Evolutionary conservation across 2,888 invertebrate species (phyloP), one percentile per base, ranked within the genome.

Genomic region (Hedya salicella): DNA sequence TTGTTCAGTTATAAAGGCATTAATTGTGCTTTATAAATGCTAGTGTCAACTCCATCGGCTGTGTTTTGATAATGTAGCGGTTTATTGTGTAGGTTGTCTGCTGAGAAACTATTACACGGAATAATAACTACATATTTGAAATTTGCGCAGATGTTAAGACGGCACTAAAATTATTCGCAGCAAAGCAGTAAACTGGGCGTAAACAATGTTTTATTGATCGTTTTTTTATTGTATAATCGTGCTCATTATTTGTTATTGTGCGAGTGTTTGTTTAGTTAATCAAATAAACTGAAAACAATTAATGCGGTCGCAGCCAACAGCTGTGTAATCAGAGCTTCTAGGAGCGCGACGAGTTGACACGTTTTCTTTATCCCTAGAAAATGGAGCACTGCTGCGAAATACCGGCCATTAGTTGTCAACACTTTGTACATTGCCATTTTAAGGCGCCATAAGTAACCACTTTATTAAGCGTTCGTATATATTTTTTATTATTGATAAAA

Each of bases 381-480:
- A 50, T 39, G 39, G 39, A 14, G 17, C 21, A 39, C 19, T 30
- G 32, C 16, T 13, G 17, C 19, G 9, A 25, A 42, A 5, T 13
- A 39, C 16, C 32, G 16, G 19, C 21, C 32, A 42, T 19, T 30
- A 13, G 25, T 8, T 36, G 46, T n/a, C 46, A 62, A 16, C 53
- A 40, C 54, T 40, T n/a, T 49, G 48, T 30, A 40, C 16, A 62
- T 56, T 56, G 19, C 14, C 48, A 46, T 39, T 46, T 54, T 21
- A 44, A 44, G 19, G 16, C 13, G 13, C 19, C 14, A 13, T 72
- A 73, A 72, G 76, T 36, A 30, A 56, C 30, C 21, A 21, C 25
- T 25, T 25, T 54, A 54, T 40, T 40, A 40, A 21, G 14, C 2
- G 42, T 40, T 54, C 54, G 54, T 21, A 39, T 36, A 25, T 36